Percentiles rank a stretch among this genome's conserved stretches.
These are phyloP conservation scores for Idaea dimidiata DNA, from an alignment of 2,888 invertebrate species.

Conservation along the genomic window DNA sequence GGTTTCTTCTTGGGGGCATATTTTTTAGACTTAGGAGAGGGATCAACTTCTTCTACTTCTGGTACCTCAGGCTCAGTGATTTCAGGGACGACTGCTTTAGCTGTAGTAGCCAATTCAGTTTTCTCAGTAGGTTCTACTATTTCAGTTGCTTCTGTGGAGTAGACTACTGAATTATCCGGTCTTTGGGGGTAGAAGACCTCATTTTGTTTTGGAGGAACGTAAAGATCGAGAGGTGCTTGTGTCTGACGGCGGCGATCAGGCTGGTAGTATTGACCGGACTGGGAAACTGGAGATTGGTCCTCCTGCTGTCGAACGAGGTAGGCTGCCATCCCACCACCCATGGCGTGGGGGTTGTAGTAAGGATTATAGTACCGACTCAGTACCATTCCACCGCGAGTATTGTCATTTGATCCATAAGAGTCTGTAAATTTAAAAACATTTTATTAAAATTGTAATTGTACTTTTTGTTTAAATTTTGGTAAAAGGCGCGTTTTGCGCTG, in stretches of 20 bases:
- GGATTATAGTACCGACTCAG: constrained; percentile 73
- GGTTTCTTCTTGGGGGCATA: constrained; percentile 59
- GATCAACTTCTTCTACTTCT: constrained; percentile 60
- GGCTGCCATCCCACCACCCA: constrained; percentile 64
- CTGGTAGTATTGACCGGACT: constrained; percentile 63
- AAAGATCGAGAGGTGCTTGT: constrained; percentile 58
- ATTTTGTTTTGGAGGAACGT: constrained; percentile 63
- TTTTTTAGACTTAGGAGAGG: constrained; percentile 52
- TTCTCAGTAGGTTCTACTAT: constrained; percentile 60
- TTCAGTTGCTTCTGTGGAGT: constrained; percentile 50
- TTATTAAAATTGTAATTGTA: background rate
- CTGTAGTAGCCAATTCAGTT: constrained; percentile 54
- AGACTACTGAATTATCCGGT: constrained; percentile 46
- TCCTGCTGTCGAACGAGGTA: constrained; percentile 65
- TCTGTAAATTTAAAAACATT: constrained; percentile 42
- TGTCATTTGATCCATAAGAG: constrained; percentile 64
- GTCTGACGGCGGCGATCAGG: constrained; percentile 69
- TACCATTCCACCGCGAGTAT: constrained; percentile 64
- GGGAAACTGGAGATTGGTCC: constrained; percentile 34
- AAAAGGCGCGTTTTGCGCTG: too few relatives aligned
- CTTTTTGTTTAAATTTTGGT: too few relatives aligned
- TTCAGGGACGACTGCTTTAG: constrained; percentile 54
- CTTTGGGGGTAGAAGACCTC: constrained; percentile 63
- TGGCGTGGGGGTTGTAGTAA: constrained; percentile 56
- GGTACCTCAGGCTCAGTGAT: constrained; percentile 60